These are phyloP conservation scores for Chloropsis cyanopogon DNA, from an alignment of 2,113 vertebrate species.

Conservation along the genomic window DNA sequence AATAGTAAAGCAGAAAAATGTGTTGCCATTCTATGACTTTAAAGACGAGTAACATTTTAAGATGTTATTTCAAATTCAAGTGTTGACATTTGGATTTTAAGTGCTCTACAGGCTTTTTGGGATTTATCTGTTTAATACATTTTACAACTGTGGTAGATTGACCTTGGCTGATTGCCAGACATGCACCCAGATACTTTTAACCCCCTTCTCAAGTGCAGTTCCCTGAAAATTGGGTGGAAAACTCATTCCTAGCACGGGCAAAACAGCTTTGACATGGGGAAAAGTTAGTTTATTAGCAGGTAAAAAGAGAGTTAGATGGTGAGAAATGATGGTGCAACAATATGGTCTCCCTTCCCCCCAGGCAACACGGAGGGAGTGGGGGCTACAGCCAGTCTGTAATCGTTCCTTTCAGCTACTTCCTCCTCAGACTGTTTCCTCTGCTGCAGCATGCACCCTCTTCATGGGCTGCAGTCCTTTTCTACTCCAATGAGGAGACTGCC, in stretches of 20 bases:
- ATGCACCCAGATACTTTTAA: neutral
- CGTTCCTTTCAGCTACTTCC: neutral
- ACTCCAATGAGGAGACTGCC: accelerated
- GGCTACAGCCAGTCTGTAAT: neutral
- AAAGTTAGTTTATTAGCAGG: neutral
- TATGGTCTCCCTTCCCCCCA: neutral
- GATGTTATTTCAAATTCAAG: neutral
- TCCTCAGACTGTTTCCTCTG: neutral
- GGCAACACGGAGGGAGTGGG: neutral
- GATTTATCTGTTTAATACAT: neutral
- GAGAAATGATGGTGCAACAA: neutral
- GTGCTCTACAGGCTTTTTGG: neutral
- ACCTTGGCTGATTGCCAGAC: neutral
- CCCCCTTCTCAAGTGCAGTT: accelerated
- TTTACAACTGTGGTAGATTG: neutral
- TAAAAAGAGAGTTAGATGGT: neutral
- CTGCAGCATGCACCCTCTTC: neutral
- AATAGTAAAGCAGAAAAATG: neutral
- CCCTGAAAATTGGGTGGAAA: neutral
- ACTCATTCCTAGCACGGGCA: neutral
- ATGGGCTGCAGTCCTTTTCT: neutral
- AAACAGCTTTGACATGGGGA: neutral
- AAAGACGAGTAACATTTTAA: neutral
- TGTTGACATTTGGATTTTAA: neutral
- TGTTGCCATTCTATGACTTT: neutral